Percentiles rank a stretch among this genome's conserved stretches.
Evolutionary conservation across 2,113 vertebrate genomes (phyloP).

Genomic region (Paramormyrops kingsleyae): DNA sequence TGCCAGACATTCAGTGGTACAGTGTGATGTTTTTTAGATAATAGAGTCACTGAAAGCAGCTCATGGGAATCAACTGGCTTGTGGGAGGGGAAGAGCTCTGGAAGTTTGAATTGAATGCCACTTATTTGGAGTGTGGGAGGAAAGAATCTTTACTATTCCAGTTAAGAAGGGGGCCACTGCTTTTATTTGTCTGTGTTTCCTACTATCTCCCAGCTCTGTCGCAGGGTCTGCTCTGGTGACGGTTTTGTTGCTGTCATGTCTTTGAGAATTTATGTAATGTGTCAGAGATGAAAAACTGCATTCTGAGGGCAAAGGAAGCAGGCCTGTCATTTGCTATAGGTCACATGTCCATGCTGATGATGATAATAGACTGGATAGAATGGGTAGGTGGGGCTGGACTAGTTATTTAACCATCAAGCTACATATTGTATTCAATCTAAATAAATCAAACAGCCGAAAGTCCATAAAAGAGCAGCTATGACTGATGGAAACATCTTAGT

Average conservation of each 20-base stretch:
- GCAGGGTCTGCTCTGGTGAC: background rate
- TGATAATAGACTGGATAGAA: background rate
- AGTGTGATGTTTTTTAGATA: slow-evolving; percentile 26
- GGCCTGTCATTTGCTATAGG: background rate
- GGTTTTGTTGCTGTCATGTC: background rate
- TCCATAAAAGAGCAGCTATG: background rate
- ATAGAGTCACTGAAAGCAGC: slow-evolving; percentile 39
- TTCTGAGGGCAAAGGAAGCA: background rate
- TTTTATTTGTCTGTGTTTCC: background rate
- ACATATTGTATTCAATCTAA: background rate
- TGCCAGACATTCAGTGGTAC: background rate
- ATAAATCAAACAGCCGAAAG: background rate
- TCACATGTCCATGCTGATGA: background rate
- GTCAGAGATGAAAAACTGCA: background rate
- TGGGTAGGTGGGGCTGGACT: background rate
- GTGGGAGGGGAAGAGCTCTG: slow-evolving; percentile 66
- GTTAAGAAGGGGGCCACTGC: slow-evolving; percentile 40
- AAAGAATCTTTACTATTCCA: slow-evolving; percentile 72
- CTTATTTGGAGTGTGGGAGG: slow-evolving; percentile 74
- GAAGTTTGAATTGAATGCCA: slow-evolving; percentile 69
- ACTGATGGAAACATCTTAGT: background rate
- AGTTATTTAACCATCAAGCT: background rate
- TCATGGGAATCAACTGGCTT: slow-evolving; percentile 69
- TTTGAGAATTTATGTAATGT: background rate
- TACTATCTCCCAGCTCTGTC: background rate